Base-by-base conservation (phyloP, 2,888 invertebrate species). In the Morinoia aosen region DNA sequence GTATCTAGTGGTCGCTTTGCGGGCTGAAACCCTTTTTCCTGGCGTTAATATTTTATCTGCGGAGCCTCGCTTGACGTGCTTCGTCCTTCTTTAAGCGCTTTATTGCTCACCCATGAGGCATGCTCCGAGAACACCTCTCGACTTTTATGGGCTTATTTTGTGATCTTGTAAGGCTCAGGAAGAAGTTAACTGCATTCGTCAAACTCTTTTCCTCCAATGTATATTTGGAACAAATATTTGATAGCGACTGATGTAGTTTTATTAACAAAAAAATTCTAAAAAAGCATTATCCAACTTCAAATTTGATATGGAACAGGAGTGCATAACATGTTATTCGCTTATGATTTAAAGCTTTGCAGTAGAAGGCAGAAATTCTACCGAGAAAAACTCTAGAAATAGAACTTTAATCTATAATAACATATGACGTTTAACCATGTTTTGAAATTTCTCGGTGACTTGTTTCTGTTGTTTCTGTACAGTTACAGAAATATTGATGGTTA, bases 41-140 rank as follows among this genome's bases (percentile, higher is more conserved):
- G 90, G 48, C 90, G 40, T 90, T 90, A 90, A 90, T 90, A 90
- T 90, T 90, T 90, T 90, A 90, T 90, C 90, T 48, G 40, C 90
- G 90, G 39, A 90, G 90, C 90, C 90, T 39, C 90, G 48, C 90
- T 90, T 48, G 90, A 39, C 39, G 90, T 40, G 40, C 48, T 90
- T 90, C 90, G 48, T 48, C 48, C 90, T 90, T 90, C 76, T 76
- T 76, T 76, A 33, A 76, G 76, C 19, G 76, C 76, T 76, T 76
- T 76, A 76, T 76, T 76, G 76, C 76, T 76, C 76, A 76, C 76
- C 76, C 76, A 33, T 33, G 76, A 76, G 76, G 25, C 25, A 76
- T 76, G 76, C 76, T 76, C 76, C 25, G 3, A 25, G 76, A 33
- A 76, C 76, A 25, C 33, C 76, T 76, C 76, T 76, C 33, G 19